These are phyloP conservation scores for Nannoperca australis DNA, from an alignment of 2,797 vertebrate species.

Conservation along the genomic window DNA sequence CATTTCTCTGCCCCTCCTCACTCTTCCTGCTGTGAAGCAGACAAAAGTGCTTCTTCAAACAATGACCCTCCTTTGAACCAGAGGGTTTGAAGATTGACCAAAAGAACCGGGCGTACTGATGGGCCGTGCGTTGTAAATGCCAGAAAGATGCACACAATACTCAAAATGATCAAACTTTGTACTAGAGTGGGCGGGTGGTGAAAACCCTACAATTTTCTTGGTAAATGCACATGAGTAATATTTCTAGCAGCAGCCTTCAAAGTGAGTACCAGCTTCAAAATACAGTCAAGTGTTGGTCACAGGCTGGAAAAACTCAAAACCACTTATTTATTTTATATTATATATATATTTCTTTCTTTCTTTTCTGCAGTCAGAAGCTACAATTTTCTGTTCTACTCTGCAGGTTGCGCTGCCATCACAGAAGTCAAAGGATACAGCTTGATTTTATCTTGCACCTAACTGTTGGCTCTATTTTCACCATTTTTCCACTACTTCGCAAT, in stretches of 20 bases:
- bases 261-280: slow-evolving; percentile 3
- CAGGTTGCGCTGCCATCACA: slow-evolving; percentile 12
- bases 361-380: slow-evolving; percentile 13
- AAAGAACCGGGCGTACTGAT: slow-evolving; percentile 7
- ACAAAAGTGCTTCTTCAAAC: slow-evolving; percentile 35
- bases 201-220: slow-evolving; percentile 9
- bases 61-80: slow-evolving; percentile 36
- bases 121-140: neutral
- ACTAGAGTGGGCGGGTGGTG: neutral
- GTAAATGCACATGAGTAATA: slow-evolving; percentile 16
- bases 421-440: neutral
- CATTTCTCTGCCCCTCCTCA: slow-evolving; percentile 17
- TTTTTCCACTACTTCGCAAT: slow-evolving; percentile 32
- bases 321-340: neutral
- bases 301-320: slow-evolving; percentile 17
- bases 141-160: neutral
- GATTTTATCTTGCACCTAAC: slow-evolving; percentile 38
- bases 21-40: slow-evolving; percentile 33
- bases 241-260: slow-evolving; percentile 1
- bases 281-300: slow-evolving; percentile 11
- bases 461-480: neutral
- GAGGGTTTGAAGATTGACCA: slow-evolving; percentile 22
- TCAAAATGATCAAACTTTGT: neutral
- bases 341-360: too few relatives aligned
- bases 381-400: slow-evolving; percentile 12